Base-by-base conservation (phyloP, 2,797 vertebrate species). In the Oreochromis mossambicus region DNA sequence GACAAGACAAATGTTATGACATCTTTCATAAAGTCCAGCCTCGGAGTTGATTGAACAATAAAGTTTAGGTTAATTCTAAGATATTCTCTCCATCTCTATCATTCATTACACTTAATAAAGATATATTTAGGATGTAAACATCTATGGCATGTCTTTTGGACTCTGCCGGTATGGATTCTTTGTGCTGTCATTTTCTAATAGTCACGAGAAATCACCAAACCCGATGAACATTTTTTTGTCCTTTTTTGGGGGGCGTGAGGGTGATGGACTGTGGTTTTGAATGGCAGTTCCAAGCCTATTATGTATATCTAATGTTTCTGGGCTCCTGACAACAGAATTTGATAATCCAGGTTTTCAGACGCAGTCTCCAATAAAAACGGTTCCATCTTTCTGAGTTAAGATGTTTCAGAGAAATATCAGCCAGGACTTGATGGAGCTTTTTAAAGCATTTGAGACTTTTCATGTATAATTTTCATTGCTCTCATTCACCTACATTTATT, bases 261-360 rank as follows among this genome's bases (percentile, higher is more conserved):
- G 48, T 3, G 77, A 50, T 66, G 52, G 48, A 21, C 6, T 50
- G 82, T 86, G 70, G 68, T 77, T 87, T 56, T 41, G 3, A 78
- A 81, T 46, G 76, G 80, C 80, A 77, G 58, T 34, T 85, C 76
- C 8, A 14, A 81, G 85, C 26, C 52, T 24, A 84, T 86, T 61
- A 61, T 52, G 50, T 21, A 52, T 11, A 61, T 77, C 14, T n/a
- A 32, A 75, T 50, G 56, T 81, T 87, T 92, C 89, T 88, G 85
- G 79, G 83, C 79, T 90, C 92, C 92, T 91, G 90, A 92, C 93
- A 96, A 95, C 94, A 95, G 93, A 96, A 95, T 79, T 87, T 75
- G 84, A 94, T 78, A 83, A 91, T 91, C 91, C 89, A 89, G 88
- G 32, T 75, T 68, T 56, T 52, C 52, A 52, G 48, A 32, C 36